Evolutionary conservation across 2,888 invertebrate genomes (phyloP), one percentile per base, ranked within the genome.

Genomic region (Hermodice carunculata): DNA sequence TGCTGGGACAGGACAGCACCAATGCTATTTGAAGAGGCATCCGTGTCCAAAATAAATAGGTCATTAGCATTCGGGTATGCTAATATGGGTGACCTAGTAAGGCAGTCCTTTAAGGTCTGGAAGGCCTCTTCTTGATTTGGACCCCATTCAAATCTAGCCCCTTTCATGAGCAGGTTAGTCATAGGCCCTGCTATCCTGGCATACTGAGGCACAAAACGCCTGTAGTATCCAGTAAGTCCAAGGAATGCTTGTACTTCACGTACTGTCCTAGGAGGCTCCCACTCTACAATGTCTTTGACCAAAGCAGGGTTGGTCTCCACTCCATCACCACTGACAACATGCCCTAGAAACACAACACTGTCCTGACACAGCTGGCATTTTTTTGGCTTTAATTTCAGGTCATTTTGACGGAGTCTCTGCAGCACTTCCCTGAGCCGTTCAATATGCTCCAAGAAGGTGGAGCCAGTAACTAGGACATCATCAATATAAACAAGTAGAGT

Each of bases 141-240:
- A 28, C 17, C 17, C 42, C 40, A 56, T 6, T 4, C 17, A 42
- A 42, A 56, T 24, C 61, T 51, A n/a, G n/a, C n/a, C 8, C 28
- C 24, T 48, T 64, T 49, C 42, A 71, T 59, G 87, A 96, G 96
- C 17, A 69, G 60, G 29, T 73, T 42, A 24, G 56, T 49, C 24
- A 76, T 32, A 0, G 71, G 71, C 8, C 40, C 19, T 0, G 71
- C 70, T 11, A 66, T 44, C 2, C 34, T 34, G 6, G 73, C 32
- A 56, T 70, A 69, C 11, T 64, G 42, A 11, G 43, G 29, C 5
- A 76, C 61, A 34, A 71, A 76, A 29, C 65, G 60, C 2, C 71
- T 61, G 26, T 74, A 77, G 49, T 70, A 77, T n/a, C 67, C 65
- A 26, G 43, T 32, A 3, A 70, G 56, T 0, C 76, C 76, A 1